Evolutionary conservation across 2,113 vertebrate species (phyloP).

Genomic region (Petroica traversi): DNA sequence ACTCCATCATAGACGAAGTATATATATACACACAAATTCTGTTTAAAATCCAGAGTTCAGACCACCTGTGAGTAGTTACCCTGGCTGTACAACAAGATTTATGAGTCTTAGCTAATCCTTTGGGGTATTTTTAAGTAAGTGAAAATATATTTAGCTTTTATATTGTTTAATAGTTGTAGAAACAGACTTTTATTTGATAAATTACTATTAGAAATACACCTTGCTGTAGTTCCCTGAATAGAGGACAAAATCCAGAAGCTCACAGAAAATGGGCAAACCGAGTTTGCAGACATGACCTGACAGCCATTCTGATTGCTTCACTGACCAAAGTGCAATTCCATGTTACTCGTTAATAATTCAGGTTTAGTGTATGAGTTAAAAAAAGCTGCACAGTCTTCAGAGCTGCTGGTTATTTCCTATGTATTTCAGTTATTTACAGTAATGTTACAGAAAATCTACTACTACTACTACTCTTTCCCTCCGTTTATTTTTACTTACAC

Average conservation of each 20-base stretch:
- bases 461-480: not conserved
- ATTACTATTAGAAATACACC: not conserved
- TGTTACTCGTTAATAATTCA: not conserved
- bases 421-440: constrained; percentile 60
- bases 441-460: not conserved
- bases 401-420: not conserved
- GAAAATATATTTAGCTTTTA: not conserved
- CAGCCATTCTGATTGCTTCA: not conserved
- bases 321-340: constrained; percentile 15
- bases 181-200: not conserved
- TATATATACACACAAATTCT: not conserved
- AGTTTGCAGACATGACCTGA: not conserved
- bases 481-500: constrained; percentile 8
- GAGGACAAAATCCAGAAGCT: not conserved
- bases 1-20: not conserved
- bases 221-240: not conserved
- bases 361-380: constrained; percentile 46
- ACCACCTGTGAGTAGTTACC: not conserved
- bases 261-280: not conserved
- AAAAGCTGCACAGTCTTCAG: constrained; percentile 5
- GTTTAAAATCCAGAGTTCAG: not conserved
- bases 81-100: not conserved
- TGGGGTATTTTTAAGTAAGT: not conserved
- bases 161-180: not conserved
- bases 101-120: not conserved